Evolutionary conservation across 1,140 invertebrate species (phyloP).

Genomic region (Macrotrachela quadricornifera): DNA sequence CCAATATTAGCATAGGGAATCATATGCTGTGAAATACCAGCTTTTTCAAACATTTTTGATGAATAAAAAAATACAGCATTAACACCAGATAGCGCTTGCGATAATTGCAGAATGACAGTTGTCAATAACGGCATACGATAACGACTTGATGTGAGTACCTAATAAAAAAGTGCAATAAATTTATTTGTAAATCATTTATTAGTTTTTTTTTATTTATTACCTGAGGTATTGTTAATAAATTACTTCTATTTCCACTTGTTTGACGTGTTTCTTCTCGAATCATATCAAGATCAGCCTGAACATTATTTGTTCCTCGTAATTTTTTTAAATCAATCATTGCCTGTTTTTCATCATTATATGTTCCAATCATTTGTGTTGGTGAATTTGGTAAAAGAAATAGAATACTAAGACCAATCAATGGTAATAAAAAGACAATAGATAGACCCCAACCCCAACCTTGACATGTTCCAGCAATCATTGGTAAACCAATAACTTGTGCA

Average conservation of each 20-base stretch:
- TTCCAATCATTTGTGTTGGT: no score
- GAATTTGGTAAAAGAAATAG: no score
- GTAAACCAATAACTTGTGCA: constrained; percentile 40
- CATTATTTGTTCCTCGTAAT: not conserved
- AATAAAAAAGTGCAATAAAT: no score
- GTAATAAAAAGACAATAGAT: no score
- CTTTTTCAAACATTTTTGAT: constrained; percentile 50
- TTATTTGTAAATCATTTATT: no score
- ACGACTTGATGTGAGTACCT: no score
- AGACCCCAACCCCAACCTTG: no score
- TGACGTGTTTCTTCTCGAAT: constrained; percentile 11
- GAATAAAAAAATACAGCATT: constrained; percentile 54
- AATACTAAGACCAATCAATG: no score
- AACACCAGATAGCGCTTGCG: constrained; percentile 26
- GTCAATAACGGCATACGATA: constrained; percentile 19
- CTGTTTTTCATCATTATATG: no score
- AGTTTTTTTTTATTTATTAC: no score
- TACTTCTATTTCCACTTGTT: constrained; percentile 14
- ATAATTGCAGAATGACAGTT: constrained; percentile 18
- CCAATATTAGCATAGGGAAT: constrained; percentile 57
- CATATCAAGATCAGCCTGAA: not conserved
- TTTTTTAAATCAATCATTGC: not conserved
- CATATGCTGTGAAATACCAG: constrained; percentile 36
- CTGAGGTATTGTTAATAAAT: not conserved
- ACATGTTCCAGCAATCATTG: no score